Percentiles rank a stretch among this genome's conserved stretches.
Evolutionary conservation across 2,113 vertebrate genomes (phyloP).

Genomic region (Xiphophorus hellerii): DNA sequence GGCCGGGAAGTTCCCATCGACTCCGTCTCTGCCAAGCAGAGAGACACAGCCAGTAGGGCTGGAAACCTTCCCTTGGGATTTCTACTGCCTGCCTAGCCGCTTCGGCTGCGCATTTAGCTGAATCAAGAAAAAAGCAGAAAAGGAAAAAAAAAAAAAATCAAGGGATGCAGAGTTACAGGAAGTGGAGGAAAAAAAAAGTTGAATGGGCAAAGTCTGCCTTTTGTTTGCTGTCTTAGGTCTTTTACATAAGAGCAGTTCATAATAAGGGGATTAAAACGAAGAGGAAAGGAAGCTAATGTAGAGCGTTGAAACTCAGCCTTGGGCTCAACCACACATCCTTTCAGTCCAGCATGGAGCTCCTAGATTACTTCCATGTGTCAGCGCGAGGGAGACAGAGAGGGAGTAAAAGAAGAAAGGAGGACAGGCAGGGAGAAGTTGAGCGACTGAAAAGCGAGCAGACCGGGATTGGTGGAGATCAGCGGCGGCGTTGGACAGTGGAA

Average conservation of each 20-base stretch:
- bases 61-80: conserved; percentile 57
- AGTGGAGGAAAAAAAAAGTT: conserved; percentile 39
- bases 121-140: conserved; percentile 40
- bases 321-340: conserved; percentile 77
- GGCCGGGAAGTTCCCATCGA: conserved; percentile 68
- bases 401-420: conserved; percentile 64
- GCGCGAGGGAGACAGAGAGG: conserved; percentile 53
- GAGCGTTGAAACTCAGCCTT: conserved; percentile 72
- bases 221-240: conserved; percentile 74
- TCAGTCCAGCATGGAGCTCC: conserved; percentile 70
- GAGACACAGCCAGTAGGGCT: conserved; percentile 48
- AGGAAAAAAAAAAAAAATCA: conserved; percentile 11
- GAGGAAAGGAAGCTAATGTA: conserved; percentile 75
- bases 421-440: conserved; percentile 68
- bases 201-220: conserved; percentile 73
- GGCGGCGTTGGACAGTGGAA: conserved; percentile 78
- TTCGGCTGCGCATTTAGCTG: conserved; percentile 31
- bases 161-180: conserved; percentile 63
- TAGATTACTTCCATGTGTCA: conserved; percentile 81
- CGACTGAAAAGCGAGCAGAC: conserved; percentile 65
- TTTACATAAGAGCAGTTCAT: conserved; percentile 70
- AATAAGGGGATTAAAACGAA: conserved; percentile 76
- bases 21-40: conserved; percentile 62
- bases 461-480: conserved; percentile 71
- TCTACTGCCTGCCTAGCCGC: conserved; percentile 18